A percentile compares a stretch with the other conserved stretches of the same genome.
Evolutionary conservation across 2,888 invertebrate genomes (phyloP).

Genomic region (Drosophila pseudotakahashii): DNA sequence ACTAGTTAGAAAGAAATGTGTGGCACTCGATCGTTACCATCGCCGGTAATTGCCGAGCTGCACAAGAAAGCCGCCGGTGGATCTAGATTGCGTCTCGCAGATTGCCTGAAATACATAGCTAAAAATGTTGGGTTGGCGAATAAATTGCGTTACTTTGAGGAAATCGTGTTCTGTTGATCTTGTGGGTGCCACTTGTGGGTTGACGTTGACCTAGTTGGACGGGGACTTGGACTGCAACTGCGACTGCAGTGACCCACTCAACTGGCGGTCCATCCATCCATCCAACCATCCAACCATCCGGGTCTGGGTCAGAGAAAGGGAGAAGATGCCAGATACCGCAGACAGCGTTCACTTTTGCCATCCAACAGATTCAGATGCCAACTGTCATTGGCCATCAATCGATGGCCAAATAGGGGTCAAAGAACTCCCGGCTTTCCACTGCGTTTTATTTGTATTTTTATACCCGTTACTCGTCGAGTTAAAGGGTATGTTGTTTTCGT

Average conservation of each 20-base stretch:
- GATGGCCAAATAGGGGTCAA: constrained; percentile 14
- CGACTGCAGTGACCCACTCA: constrained; percentile 61
- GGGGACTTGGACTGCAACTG: constrained; percentile 18
- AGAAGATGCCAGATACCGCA: constrained; percentile 43
- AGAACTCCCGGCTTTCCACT: constrained; percentile 15
- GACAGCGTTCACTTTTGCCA: constrained; percentile 60
- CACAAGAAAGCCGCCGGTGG: constrained; percentile 12
- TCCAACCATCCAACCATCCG: constrained; percentile 26
- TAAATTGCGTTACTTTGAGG: constrained; percentile 14
- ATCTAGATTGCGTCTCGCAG: constrained; percentile 28
- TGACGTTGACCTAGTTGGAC: constrained; percentile 4
- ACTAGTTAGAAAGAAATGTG: constrained; percentile 40
- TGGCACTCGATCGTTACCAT: constrained; percentile 25
- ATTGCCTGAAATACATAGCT: constrained; percentile 11
- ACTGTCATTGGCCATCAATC: constrained; percentile 20
- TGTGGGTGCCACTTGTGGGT: constrained; percentile 20
- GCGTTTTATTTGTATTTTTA: neutral
- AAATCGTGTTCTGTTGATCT: constrained; percentile 31
- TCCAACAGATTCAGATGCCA: constrained; percentile 15
- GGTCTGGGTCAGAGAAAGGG: constrained; percentile 74
- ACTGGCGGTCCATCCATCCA: constrained; percentile 1
- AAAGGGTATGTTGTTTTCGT: no score
- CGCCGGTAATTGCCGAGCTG: constrained; percentile 21
- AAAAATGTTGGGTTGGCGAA: constrained; percentile 4
- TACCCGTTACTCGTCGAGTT: no score